Base-by-base conservation (phyloP, 2,113 vertebrate species). In the Echinops telfairi region DNA sequence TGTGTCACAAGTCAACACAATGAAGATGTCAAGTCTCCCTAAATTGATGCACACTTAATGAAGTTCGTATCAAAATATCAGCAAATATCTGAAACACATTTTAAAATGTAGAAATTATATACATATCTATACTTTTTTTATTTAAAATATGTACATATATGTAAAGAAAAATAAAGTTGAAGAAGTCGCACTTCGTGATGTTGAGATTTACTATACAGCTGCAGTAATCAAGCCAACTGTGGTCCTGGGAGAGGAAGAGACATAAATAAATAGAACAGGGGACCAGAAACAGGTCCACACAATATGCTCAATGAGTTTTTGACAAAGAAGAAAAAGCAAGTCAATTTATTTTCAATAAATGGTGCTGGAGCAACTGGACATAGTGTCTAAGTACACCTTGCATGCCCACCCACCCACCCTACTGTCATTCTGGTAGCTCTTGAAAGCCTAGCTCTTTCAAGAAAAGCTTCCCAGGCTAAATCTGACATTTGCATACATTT, bases 41-140 rank as follows among this genome's bases (percentile, higher is more conserved):
- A 82, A 89, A 82, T 5, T 77, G n/a, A 92, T 78, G 4, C 23
- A 53, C 15, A 86, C 6, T 88, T 88, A 88, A 60, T 68, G 16
- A 12, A 92, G 90, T 43, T 92, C 64, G 66, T 80, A 93, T 36
- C 16, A 93, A 93, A 95, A 90, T 66, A n/a, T 83, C 90, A 93
- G 33, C 14, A 94, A 94, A 94, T 71, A 58, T 92, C 27, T 84
- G 64, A 64, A n/a, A 92, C 14, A 93, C 75, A 92, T 92, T 53
- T 53, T 53, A 53, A 53, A 53, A 62, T 62, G 19, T 58, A 5
- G 60, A 62, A 62, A 23, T 14, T 19, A 62, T 62, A 62, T 5
- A 64, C 16, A 33, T 4, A 92, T 53, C 47, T 53, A 53, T 53
- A 15, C 0, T 79, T 94, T 85, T 27, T 78, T 38, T 47, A 64